Base-by-base conservation (phyloP, 2,888 invertebrate genomes). In the Lysandra coridon region DNA sequence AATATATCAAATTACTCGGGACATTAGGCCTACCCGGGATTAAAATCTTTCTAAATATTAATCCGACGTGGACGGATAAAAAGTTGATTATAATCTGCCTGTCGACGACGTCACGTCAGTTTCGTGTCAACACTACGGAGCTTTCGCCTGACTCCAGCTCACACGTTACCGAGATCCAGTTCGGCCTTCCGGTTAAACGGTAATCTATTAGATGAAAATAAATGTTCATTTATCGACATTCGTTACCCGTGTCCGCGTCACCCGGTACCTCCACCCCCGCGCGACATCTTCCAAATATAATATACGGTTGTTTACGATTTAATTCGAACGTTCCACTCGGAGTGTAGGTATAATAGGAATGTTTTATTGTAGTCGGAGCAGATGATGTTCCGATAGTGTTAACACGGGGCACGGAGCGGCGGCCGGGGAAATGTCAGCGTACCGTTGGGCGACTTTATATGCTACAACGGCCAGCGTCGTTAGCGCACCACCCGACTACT, bases 371-470 rank as follows among this genome's bases (percentile, higher is more conserved):
- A 40, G 78, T 73, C 33, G 74, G 74, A 44, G 17, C 12, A 78
- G 60, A 78, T 78, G 60, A 37, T 78, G 60, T 76, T 76, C 53
- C 33, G 76, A 76, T 76, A 76, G 79, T 79, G 79, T 81, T 80
- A 53, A 80, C 81, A 81, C 78, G 78, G 80, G 79, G 80, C 83
- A 74, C 5, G 6, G 53, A 69, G 23, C 53, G 49, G 75, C 49
- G 49, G 53, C 30, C 78, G 80, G 82, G 81, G 79, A 81, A 82
- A 81, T 82, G 82, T 82, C 81, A 80, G 69, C 78, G 81, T 73
- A 74, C 79, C 80, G 80, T 80, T 80, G 79, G 79, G 80, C 75
- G 80, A 81, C 80, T 83, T 80, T 81, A 81, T 80, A 80, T 80
- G 78, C 80, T 73, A 80, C 76, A 53, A 53, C 76, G 76, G 49